Evolutionary conservation across 1,140 invertebrate species (phyloP).

Genomic region (Thalassaphorura encarpata): DNA sequence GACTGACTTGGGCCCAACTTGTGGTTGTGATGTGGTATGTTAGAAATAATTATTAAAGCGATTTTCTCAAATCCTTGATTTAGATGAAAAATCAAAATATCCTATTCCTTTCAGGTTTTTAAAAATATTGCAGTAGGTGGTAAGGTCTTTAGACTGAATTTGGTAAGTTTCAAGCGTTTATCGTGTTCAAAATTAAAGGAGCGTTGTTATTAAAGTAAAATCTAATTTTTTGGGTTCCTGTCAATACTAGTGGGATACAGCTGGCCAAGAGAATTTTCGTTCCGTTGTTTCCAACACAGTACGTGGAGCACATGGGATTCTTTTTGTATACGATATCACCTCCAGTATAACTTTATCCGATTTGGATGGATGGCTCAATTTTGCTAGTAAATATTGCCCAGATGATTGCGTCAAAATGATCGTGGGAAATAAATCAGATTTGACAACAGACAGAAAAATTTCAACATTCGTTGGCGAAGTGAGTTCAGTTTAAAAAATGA

Average conservation of each 20-base stretch:
- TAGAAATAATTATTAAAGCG: no score
- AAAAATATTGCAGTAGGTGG: constrained; percentile 6
- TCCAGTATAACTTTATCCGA: constrained; percentile 79
- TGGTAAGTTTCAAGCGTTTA: neutral
- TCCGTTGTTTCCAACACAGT: constrained; percentile 91
- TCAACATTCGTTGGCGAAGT: constrained; percentile 35
- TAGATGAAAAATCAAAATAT: no score
- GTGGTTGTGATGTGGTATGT: constrained; percentile 7
- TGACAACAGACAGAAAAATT: constrained; percentile 35
- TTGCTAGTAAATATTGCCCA: constrained; percentile 74
- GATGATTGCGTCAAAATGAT: constrained; percentile 81
- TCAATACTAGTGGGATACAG: constrained; percentile 28
- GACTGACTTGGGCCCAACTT: neutral
- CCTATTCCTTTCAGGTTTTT: no score
- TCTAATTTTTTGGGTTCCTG: no score
- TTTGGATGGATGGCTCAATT: constrained; percentile 76
- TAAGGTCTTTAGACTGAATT: neutral
- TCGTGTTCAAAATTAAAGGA: no score
- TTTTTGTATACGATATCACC: constrained; percentile 85
- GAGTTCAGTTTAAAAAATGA: no score
- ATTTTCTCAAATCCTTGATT: no score
- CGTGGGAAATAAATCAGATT: constrained; percentile 56
- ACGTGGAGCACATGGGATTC: constrained; percentile 81
- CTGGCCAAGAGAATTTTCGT: constrained; percentile 78
- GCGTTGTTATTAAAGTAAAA: no score